Evolutionary conservation across 2,797 vertebrate genomes (phyloP).

Genomic region (Myoxocephalus aenaeus): DNA sequence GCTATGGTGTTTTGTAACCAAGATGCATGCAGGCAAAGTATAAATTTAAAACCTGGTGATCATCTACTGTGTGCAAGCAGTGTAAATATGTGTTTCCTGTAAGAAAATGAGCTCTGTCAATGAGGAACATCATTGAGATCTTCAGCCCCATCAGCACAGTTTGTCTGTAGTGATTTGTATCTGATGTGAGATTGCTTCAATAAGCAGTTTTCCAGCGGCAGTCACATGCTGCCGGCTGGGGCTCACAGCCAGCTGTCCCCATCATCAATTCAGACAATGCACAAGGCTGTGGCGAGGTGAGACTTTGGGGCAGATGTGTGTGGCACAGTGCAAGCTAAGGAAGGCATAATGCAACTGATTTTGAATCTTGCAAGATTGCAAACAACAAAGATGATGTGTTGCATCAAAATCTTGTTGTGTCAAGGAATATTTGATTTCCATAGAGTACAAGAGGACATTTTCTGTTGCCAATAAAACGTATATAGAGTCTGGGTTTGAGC

Average conservation of each 20-base stretch:
- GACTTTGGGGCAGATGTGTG: conserved; percentile 48
- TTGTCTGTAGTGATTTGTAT: conserved; percentile 71
- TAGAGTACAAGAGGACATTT: background rate
- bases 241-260: conserved; percentile 71
- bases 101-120: conserved; percentile 51
- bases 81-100: conserved; percentile 11
- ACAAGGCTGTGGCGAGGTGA: conserved; percentile 52
- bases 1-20: conserved; percentile 64
- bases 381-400: background rate
- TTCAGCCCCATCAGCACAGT: conserved; percentile 67
- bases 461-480: too few species aligned
- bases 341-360: background rate
- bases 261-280: conserved; percentile 69
- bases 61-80: conserved; percentile 12
- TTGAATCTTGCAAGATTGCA: conserved; percentile 3
- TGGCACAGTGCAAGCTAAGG: background rate
- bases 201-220: conserved; percentile 73
- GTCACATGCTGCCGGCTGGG: conserved; percentile 69
- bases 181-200: conserved; percentile 60
- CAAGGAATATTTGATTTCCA: background rate
- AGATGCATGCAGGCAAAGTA: conserved; percentile 34
- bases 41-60: conserved; percentile 7
- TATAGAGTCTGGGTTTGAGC: background rate
- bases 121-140: conserved; percentile 55
- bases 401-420: background rate